Conservation (phyloP, 2,113 vertebrate genomes). For the Scalopus aquaticus region DNA sequence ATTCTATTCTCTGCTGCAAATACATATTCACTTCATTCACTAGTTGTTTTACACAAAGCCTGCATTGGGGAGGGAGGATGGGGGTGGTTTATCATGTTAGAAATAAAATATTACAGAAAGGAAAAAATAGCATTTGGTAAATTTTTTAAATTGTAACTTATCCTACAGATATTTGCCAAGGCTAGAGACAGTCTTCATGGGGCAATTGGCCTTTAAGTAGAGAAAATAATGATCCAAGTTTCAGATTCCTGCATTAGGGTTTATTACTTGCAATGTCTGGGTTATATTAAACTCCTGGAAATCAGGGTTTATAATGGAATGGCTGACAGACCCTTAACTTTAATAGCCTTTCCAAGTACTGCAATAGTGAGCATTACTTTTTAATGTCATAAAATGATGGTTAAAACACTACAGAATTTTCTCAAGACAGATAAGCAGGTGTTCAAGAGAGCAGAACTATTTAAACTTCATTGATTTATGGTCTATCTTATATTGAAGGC, state of each 20-base stretch:
- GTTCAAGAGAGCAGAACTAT: constrained; percentile 80
- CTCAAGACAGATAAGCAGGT: constrained; percentile 83
- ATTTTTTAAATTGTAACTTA: constrained; percentile 74
- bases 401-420: constrained; percentile 83
- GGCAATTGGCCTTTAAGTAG: constrained; percentile 74
- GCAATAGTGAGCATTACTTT: constrained; percentile 81
- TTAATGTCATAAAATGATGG: constrained; percentile 80
- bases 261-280: constrained; percentile 76
- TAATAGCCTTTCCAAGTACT: constrained; percentile 84
- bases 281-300: constrained; percentile 83
- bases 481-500: constrained; percentile 61
- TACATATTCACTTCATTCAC: not conserved
- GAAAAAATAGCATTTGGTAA: constrained; percentile 70
- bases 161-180: constrained; percentile 65
- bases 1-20: not conserved
- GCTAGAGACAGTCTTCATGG: constrained; percentile 63
- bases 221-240: constrained; percentile 75
- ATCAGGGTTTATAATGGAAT: constrained; percentile 84
- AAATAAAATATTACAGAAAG: constrained; percentile 54
- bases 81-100: constrained; percentile 44
- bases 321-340: constrained; percentile 85
- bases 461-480: constrained; percentile 82
- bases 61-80: not conserved
- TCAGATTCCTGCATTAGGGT: constrained; percentile 75
- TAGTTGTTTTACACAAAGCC: not conserved